These are phyloP conservation scores for Phalloptychus januarius DNA, from an alignment of 2,797 vertebrate species.

Conservation along the genomic window DNA sequence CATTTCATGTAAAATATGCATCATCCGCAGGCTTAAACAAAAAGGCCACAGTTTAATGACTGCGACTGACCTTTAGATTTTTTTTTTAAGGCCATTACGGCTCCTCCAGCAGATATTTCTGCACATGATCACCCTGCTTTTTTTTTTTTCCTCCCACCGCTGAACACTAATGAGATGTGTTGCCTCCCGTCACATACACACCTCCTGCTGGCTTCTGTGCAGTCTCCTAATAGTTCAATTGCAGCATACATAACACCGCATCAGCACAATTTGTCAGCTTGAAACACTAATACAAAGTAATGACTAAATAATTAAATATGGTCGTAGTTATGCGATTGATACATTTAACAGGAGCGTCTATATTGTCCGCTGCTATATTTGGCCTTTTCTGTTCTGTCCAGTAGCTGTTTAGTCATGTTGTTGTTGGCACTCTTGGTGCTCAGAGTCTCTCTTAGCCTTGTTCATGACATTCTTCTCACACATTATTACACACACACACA, in stretches of 20 bases:
- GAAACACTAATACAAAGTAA: background rate
- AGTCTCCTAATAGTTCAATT: background rate
- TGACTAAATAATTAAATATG: background rate
- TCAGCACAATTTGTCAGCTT: background rate
- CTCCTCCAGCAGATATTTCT: background rate
- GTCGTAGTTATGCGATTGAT: background rate
- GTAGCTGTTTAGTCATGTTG: background rate
- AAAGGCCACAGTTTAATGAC: constrained; percentile 7
- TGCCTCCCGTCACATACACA: background rate
- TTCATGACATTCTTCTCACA: background rate
- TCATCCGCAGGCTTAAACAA: background rate
- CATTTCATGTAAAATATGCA: constrained; percentile 1
- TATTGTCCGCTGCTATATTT: background rate
- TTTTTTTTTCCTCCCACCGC: constrained; percentile 1
- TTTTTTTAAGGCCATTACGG: constrained; percentile 5
- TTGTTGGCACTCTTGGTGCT: background rate
- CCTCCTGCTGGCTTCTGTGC: background rate
- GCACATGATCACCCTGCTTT: constrained; percentile 2
- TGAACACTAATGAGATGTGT: constrained; percentile 4
- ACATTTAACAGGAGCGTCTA: background rate
- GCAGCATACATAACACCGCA: background rate
- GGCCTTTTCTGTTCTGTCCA: background rate
- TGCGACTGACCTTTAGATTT: constrained; percentile 5
- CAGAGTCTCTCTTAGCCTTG: background rate
- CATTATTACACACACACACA: background rate